Percentiles rank a stretch among this genome's conserved stretches.
These are phyloP conservation scores for Pseudotriccus pelzelni DNA, from an alignment of 2,797 vertebrate genomes.

Conservation along the genomic window DNA sequence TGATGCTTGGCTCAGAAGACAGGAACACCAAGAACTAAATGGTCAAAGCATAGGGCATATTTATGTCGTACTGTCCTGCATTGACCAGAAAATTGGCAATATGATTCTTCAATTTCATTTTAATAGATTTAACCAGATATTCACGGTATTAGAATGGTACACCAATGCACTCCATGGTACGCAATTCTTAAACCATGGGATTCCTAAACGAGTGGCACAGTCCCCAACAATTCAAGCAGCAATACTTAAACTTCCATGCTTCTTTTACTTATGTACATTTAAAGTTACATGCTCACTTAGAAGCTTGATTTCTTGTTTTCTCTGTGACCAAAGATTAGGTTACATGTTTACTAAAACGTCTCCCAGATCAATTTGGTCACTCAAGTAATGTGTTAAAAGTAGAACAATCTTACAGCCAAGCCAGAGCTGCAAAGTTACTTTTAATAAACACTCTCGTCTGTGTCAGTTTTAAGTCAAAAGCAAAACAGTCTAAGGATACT, in stretches of 20 bases:
- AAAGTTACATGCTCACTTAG: background rate
- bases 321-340: background rate
- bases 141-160: background rate
- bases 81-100: background rate
- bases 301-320: conserved; percentile 13
- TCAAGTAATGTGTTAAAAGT: background rate
- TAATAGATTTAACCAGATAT: background rate
- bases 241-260: background rate
- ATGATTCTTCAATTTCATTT: background rate
- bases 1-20: background rate
- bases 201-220: background rate
- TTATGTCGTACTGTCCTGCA: background rate
- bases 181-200: background rate
- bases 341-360: background rate
- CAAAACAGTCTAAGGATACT: background rate
- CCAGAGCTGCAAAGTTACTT: background rate
- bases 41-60: background rate
- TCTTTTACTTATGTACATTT: background rate
- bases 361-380: background rate
- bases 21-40: background rate
- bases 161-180: background rate
- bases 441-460: background rate
- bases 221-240: background rate
- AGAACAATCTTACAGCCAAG: background rate
- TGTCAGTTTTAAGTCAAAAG: conserved; percentile 23